A percentile compares a stretch with the other conserved stretches of the same genome.
Evolutionary conservation across 2,888 invertebrate genomes (phyloP).

Genomic region (Drosophila falleni): DNA sequence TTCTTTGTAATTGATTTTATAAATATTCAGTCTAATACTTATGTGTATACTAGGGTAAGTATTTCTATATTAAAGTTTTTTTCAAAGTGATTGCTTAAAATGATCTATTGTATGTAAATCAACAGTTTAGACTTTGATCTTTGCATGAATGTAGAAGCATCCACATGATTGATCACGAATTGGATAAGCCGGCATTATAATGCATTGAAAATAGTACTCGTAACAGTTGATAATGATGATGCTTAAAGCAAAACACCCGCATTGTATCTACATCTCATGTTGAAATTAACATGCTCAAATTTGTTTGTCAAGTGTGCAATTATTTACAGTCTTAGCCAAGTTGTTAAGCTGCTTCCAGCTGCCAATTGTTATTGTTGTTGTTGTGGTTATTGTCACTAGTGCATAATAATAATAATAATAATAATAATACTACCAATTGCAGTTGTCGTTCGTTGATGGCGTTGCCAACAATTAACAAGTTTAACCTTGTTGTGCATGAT

Average conservation of each 20-base stretch:
- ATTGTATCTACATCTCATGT: slow-evolving; percentile 22
- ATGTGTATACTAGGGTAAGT: not conserved
- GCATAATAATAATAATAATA: slow-evolving; percentile 35
- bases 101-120: slow-evolving; percentile 44
- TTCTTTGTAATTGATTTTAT: not conserved
- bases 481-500: slow-evolving; percentile 75
- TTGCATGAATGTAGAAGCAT: not conserved
- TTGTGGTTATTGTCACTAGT: slow-evolving; percentile 35
- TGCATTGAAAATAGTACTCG: slow-evolving; percentile 35
- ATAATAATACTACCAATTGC: slow-evolving; percentile 51
- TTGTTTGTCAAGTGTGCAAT: slow-evolving; percentile 71
- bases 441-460: slow-evolving; percentile 34
- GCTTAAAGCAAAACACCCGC: slow-evolving; percentile 47
- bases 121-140: slow-evolving; percentile 11
- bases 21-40: too few species aligned
- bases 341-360: slow-evolving; percentile 33
- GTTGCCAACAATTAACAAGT: slow-evolving; percentile 61
- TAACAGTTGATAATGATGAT: slow-evolving; percentile 48
- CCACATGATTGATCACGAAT: slow-evolving; percentile 28
- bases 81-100: not conserved
- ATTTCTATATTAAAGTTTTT: not conserved
- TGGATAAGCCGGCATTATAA: not conserved
- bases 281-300: slow-evolving; percentile 18
- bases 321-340: slow-evolving; percentile 48
- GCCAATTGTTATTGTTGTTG: slow-evolving; percentile 20